Conservation (phyloP, 2,888 invertebrate genomes). For the Drosophila birchii region DNA sequence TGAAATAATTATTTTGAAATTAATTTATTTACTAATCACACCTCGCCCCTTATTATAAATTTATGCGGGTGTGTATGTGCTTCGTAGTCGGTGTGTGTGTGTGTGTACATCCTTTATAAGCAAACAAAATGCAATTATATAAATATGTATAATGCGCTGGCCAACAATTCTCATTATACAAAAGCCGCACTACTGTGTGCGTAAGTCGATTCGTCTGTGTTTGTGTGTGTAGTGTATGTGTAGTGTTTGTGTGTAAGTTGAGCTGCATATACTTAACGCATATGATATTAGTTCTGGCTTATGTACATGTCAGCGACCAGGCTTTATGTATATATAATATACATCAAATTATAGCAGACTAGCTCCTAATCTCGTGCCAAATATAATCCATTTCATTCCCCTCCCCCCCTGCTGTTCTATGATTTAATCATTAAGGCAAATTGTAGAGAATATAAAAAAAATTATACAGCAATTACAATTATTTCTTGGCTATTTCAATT, state of each 20-base stretch:
- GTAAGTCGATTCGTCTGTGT: conserved; percentile 12
- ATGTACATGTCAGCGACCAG: conserved; percentile 17
- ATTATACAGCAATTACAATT: background rate
- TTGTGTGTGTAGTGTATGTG: background rate
- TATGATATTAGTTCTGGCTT: conserved; percentile 43
- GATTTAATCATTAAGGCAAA: conserved; percentile 2
- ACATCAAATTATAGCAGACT: conserved; percentile 15
- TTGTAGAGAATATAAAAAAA: background rate
- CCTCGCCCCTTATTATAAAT: conserved; percentile 33
- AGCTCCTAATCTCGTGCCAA: conserved; percentile 25
- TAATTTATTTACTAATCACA: background rate
- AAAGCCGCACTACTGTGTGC: conserved; percentile 25
- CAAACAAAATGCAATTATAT: conserved; percentile 53
- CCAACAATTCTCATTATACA: conserved; percentile 42
- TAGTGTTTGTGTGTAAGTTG: conserved; percentile 1
- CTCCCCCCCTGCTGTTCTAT: background rate
- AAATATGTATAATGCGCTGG: conserved; percentile 43
- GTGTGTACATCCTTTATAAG: conserved; percentile 24
- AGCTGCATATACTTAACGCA: conserved; percentile 48
- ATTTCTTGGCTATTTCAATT: background rate
- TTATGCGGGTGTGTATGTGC: conserved; percentile 1
- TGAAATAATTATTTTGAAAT: background rate
- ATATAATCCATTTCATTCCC: background rate
- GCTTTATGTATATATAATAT: conserved; percentile 17
- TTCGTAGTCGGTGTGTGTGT: conserved; percentile 4